Percentiles rank a stretch among this genome's conserved stretches.
Evolutionary conservation across 2,888 invertebrate genomes (phyloP).

Genomic region (Folsomia manolachei): DNA sequence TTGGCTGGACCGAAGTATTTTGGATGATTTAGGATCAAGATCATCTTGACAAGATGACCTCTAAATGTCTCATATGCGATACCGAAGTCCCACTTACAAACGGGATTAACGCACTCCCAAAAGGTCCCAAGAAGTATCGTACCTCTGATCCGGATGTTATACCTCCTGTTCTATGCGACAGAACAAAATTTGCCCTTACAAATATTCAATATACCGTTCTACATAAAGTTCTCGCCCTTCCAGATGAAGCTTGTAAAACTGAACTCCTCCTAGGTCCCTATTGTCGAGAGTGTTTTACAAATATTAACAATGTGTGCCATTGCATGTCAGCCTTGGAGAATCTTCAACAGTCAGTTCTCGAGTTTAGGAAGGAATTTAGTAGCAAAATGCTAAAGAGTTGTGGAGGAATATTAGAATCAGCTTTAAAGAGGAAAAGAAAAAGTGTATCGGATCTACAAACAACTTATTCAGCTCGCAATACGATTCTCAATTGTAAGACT

Average conservation of each 20-base stretch:
- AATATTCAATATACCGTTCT: constrained; percentile 1
- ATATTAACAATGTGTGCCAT: constrained; percentile 17
- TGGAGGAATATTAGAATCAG: not conserved
- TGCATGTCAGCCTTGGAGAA: constrained; percentile 16
- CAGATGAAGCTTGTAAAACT: not conserved
- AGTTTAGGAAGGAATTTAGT: constrained; percentile 17
- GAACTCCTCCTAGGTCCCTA: constrained; percentile 9
- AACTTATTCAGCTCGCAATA: not conserved
- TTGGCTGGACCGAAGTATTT: no score
- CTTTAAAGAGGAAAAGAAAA: not conserved
- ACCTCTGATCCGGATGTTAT: not conserved
- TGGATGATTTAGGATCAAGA: no score
- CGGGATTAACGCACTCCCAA: not conserved
- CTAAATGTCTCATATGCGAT: constrained; percentile 9
- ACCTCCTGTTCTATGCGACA: not conserved
- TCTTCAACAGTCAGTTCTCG: not conserved
- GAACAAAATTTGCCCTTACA: constrained; percentile 11
- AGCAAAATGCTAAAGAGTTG: constrained; percentile 1
- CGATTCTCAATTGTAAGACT: constrained; percentile 7
- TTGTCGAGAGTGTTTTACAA: constrained; percentile 15
- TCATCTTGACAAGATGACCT: not conserved
- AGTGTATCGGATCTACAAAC: not conserved
- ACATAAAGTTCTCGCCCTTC: constrained; percentile 9
- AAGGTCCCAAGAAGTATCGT: not conserved
- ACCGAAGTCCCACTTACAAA: not conserved